Conservation (phyloP, 2,888 invertebrate species). For the Synergus itoensis region DNA sequence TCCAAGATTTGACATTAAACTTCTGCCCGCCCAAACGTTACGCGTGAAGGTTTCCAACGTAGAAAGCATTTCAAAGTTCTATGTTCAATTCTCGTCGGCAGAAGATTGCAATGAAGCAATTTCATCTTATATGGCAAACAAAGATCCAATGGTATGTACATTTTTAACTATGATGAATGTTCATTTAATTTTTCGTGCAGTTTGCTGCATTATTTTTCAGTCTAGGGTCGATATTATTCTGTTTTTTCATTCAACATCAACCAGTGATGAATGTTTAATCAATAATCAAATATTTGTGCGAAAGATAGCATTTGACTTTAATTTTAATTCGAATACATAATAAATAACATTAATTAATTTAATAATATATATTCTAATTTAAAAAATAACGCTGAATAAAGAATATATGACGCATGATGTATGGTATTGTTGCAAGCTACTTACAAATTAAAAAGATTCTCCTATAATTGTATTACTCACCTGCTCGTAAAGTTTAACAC, state of each 20-base stretch:
- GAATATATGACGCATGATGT: constrained; percentile 64
- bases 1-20: constrained; percentile 72
- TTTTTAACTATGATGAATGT: constrained; percentile 35
- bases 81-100: constrained; percentile 77
- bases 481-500: constrained; percentile 49
- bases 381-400: no score
- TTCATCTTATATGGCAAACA: constrained; percentile 66
- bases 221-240: not conserved
- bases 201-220: not conserved
- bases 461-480: not conserved
- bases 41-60: constrained; percentile 76
- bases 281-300: not conserved
- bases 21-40: constrained; percentile 78
- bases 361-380: not conserved
- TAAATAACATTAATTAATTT: not conserved
- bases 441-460: constrained; percentile 7
- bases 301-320: not conserved
- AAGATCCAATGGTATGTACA: constrained; percentile 66
- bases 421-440: constrained; percentile 65
- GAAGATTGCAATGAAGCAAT: constrained; percentile 64
- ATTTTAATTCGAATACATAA: not conserved
- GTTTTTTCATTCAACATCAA: not conserved
- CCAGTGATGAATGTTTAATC: not conserved
- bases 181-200: not conserved
- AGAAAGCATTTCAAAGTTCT: constrained; percentile 76